phyloP scores from a whole-genome alignment of 2,113 vertebrate species.

The Plotosus lineatus region DNA sequence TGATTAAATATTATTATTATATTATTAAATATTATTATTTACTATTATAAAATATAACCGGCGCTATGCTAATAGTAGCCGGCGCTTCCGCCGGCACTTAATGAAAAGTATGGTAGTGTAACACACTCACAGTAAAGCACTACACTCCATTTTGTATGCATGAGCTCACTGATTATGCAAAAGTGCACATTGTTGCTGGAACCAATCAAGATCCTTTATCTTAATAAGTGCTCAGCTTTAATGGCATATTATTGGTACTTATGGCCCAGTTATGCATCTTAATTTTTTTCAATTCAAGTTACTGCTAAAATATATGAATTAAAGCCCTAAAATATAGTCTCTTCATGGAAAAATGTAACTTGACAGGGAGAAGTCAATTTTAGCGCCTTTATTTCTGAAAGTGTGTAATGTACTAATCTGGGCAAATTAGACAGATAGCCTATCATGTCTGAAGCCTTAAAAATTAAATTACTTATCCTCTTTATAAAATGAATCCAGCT shows the following conservation, averaged over 20 bases:
- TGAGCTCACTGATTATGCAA: too few species aligned
- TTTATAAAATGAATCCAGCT: neutral
- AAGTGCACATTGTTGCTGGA: too few species aligned
- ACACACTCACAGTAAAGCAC: too few species aligned
- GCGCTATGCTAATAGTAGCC: too few species aligned
- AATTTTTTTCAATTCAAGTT: neutral
- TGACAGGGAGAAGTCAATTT: neutral
- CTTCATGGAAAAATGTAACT: neutral
- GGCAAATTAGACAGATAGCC: neutral
- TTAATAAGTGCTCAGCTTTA: too few species aligned
- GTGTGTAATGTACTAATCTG: neutral
- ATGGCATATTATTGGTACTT: neutral
- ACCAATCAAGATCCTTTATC: too few species aligned
- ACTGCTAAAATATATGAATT: neutral
- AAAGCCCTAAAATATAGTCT: neutral
- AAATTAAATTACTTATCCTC: neutral
- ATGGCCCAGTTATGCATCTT: neutral
- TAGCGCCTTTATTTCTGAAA: neutral
- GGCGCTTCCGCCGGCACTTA: too few species aligned
- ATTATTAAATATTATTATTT: too few species aligned
- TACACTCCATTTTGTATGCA: too few species aligned
- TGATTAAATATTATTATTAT: too few species aligned
- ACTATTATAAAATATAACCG: too few species aligned
- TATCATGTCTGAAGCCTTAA: neutral
- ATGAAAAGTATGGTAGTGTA: too few species aligned